Evolutionary conservation across 2,113 vertebrate genomes (phyloP).

Genomic region (Thinocorus orbignyianus): DNA sequence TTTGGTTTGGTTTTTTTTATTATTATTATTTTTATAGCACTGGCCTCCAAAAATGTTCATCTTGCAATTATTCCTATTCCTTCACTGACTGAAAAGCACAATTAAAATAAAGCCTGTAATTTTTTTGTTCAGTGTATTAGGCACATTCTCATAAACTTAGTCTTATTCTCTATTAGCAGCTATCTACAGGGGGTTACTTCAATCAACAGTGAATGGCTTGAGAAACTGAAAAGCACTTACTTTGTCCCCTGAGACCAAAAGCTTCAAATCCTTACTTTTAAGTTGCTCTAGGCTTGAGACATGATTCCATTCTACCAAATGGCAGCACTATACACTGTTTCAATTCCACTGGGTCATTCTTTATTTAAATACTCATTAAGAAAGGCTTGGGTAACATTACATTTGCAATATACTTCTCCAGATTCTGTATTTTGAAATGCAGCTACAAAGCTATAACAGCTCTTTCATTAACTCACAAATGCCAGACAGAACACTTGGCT

Average conservation of each 20-base stretch:
- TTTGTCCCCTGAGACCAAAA: background rate
- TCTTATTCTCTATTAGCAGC: background rate
- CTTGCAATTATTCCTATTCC: background rate
- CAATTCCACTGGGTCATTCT: slow-evolving; percentile 57
- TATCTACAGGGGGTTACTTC: background rate
- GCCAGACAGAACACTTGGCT: slow-evolving; percentile 6
- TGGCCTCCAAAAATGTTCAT: background rate
- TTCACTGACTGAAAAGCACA: background rate
- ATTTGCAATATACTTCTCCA: slow-evolving; percentile 43
- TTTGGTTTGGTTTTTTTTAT: too few relatives aligned
- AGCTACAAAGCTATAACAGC: background rate
- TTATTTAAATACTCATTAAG: slow-evolving; percentile 62
- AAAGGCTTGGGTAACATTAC: slow-evolving; percentile 40
- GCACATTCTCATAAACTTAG: background rate
- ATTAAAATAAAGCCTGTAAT: background rate
- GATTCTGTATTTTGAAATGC: slow-evolving; percentile 6
- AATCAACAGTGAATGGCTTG: background rate
- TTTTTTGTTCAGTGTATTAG: background rate
- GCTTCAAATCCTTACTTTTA: slow-evolving; percentile 8
- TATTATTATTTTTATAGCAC: background rate
- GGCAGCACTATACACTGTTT: background rate
- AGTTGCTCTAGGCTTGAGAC: slow-evolving; percentile 2
- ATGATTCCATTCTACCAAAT: slow-evolving; percentile 22
- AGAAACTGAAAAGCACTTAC: slow-evolving; percentile 29
- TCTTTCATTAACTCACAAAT: slow-evolving; percentile 51